Conservation (phyloP, 2,797 vertebrate species). For the Triplophysa yarkandensis region DNA sequence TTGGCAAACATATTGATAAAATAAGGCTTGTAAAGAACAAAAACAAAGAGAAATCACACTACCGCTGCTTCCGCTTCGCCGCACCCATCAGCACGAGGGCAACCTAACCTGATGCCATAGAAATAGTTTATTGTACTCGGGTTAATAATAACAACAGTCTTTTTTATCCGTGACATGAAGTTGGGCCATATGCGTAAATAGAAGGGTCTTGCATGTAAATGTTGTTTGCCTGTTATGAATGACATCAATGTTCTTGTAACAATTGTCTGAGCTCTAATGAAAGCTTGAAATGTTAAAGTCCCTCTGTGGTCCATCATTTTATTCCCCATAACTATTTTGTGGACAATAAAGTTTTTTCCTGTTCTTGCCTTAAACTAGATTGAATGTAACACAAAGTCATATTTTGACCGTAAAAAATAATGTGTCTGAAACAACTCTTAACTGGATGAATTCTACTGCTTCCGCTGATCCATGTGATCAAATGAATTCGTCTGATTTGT, state of each 20-base stretch:
- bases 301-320: too few species aligned
- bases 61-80: not conserved
- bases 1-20: constrained; percentile 35
- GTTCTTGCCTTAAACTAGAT: too few species aligned
- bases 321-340: too few species aligned
- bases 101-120: not conserved
- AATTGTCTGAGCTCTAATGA: too few species aligned
- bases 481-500: too few species aligned
- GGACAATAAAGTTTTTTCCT: too few species aligned
- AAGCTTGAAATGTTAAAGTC: too few species aligned
- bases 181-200: not conserved
- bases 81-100: not conserved
- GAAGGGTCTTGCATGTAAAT: not conserved
- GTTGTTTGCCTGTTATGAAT: not conserved
- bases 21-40: constrained; percentile 17
- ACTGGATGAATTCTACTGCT: too few species aligned
- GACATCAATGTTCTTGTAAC: not conserved
- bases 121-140: not conserved
- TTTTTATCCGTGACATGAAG: not conserved
- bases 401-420: too few species aligned
- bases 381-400: too few species aligned
- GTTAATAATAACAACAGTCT: not conserved
- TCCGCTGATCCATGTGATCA: too few species aligned
- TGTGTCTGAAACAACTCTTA: too few species aligned
- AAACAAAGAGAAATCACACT: constrained; percentile 9